Evolutionary conservation across 2,797 vertebrate genomes (phyloP).

Genomic region (Florisuga fusca): DNA sequence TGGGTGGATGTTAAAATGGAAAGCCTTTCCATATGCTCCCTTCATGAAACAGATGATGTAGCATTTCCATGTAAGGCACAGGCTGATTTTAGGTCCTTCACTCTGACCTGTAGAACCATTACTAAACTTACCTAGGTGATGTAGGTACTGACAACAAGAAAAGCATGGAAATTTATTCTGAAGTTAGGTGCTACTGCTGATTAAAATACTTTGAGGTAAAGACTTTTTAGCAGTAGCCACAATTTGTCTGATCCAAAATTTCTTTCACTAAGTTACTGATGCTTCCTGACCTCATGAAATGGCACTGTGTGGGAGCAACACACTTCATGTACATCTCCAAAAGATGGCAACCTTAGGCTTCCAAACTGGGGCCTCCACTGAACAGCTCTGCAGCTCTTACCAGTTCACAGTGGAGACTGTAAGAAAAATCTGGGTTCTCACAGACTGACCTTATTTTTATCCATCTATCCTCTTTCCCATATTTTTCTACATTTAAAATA

Average conservation of each 20-base stretch:
- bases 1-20: not conserved
- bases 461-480: not conserved
- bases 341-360: constrained; percentile 64
- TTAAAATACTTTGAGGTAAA: not conserved
- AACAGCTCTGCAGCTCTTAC: not conserved
- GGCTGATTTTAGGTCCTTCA: not conserved
- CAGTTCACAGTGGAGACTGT: not conserved
- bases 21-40: not conserved
- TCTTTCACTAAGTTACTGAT: not conserved
- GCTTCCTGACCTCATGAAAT: not conserved
- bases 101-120: not conserved
- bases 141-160: not conserved
- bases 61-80: not conserved
- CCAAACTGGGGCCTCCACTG: not conserved
- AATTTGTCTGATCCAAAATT: not conserved
- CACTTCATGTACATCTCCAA: constrained; percentile 48
- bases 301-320: not conserved
- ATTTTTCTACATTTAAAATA: not conserved
- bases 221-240: not conserved
- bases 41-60: not conserved
- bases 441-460: constrained; percentile 3
- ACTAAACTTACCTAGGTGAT: not conserved
- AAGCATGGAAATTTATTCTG: not conserved
- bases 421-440: constrained; percentile 1
- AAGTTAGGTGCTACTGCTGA: not conserved